These are phyloP conservation scores for Eupeodes corollae DNA, from an alignment of 1,140 invertebrate species.

Conservation along the genomic window DNA sequence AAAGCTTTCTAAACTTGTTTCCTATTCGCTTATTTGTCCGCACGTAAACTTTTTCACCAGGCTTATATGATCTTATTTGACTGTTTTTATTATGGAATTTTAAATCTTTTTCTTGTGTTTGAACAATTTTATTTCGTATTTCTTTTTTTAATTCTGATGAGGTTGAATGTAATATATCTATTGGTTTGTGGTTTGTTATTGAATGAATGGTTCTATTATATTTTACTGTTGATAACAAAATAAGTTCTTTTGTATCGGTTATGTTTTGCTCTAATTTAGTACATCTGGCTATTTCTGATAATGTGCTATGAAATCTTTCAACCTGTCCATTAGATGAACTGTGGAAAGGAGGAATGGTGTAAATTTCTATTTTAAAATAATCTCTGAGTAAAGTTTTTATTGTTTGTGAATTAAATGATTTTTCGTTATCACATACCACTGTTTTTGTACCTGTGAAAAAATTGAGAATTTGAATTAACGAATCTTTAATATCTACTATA, in stretches of 20 bases:
- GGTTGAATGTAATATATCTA: constrained; percentile 3
- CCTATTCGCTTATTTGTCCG: neutral
- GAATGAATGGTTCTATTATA: constrained; percentile 12
- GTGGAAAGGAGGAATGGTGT: constrained; percentile 4
- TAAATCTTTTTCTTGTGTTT: neutral
- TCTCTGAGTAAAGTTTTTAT: neutral
- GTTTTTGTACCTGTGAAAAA: no score
- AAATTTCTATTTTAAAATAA: constrained; percentile 2
- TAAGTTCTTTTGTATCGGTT: constrained; percentile 7
- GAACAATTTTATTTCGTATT: neutral
- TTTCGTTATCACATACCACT: no score
- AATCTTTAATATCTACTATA: constrained; percentile 4
- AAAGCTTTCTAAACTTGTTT: neutral
- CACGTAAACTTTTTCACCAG: no score
- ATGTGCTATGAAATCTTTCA: constrained; percentile 11
- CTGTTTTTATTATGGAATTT: neutral
- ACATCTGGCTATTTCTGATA: constrained; percentile 9
- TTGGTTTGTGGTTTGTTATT: neutral
- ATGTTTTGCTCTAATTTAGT: constrained; percentile 9
- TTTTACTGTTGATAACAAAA: constrained; percentile 3
- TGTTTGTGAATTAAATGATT: no score
- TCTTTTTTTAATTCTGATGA: neutral
- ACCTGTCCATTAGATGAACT: no score
- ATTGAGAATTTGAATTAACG: constrained; percentile 9
- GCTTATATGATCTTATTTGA: no score